Base-by-base conservation (phyloP, 2,888 invertebrate genomes). In the Oligia latruncula region DNA sequence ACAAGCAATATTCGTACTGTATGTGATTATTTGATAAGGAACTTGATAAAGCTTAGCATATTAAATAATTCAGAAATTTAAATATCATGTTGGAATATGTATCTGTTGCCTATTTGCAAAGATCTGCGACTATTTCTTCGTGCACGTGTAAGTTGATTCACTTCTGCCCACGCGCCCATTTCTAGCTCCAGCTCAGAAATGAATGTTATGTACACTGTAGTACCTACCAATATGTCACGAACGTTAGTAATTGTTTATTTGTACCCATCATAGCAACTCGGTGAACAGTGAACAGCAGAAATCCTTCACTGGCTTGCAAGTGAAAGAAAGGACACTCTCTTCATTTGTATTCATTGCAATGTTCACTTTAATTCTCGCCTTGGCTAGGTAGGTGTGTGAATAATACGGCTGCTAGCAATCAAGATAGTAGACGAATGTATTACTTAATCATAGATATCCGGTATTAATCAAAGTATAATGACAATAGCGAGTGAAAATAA, bases 151-250 rank as follows among this genome's bases (percentile, higher is more conserved):
- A 83, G 87, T 88, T 87, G 86, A 90, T 87, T 89, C 90, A 88
- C 81, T 83, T 76, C 88, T 83, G 82, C 92, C 92, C 90, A 93
- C 92, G 90, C 91, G 71, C 77, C 87, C 91, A 91, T 92, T 92
- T 90, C 89, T 89, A 84, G 84, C 86, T 82, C 77, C 70, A 82
- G 82, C 77, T 66, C 84, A 67, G 75, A 75, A 73, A 81, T 80
- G 49, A 78, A 82, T 71, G 29, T 60, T 67, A 55, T 46, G 68
- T 64, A 58, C n/a, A 58, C 17, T 58, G 11, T n/a, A 43, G 43
- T 55, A 55, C n/a, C 58, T 60, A 60, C 6, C 46, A 68, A 55
- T 64, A 55, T 74, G 13, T 55, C 9, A 46, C n/a, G 9, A 52
- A 43, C 15, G 40, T n/a, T 46, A 72, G 40, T 72, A 49, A 60